Conservation (phyloP, 2,888 invertebrate species). For the Ellobium chinense region DNA sequence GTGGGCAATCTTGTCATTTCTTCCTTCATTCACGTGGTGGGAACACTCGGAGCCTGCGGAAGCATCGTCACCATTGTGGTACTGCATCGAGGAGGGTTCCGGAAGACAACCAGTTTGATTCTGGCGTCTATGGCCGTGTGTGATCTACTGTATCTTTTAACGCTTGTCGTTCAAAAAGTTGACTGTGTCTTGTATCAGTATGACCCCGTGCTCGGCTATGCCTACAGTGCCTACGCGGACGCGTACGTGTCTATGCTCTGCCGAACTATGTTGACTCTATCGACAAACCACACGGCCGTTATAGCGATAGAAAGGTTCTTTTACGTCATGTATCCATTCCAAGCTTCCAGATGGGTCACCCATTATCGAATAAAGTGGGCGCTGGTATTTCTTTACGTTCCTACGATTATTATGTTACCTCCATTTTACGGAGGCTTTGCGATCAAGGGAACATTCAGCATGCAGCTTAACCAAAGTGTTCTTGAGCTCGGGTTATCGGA, state of each 20-base stretch:
- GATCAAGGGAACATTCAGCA: background rate
- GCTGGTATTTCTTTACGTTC: too few species aligned
- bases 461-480: background rate
- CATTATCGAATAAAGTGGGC: too few species aligned
- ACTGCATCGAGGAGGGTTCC: background rate
- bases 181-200: background rate
- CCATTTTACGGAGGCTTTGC: background rate
- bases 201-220: background rate
- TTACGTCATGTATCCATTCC: background rate
- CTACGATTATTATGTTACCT: background rate
- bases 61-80: background rate
- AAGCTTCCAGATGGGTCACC: background rate
- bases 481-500: background rate
- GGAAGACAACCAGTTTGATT: background rate
- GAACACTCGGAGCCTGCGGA: background rate
- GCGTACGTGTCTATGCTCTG: background rate
- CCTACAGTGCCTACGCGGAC: too few species aligned
- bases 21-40: too few species aligned
- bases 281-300: background rate
- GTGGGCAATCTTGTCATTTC: too few species aligned
- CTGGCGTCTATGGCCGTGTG: constrained; percentile 12
- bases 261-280: background rate
- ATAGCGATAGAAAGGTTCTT: background rate
- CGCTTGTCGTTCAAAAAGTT: background rate
- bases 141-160: constrained; percentile 1